Percentiles rank a stretch among this genome's conserved stretches.
Evolutionary conservation across 2,113 vertebrate genomes (phyloP).

Genomic region (Chauna torquata): DNA sequence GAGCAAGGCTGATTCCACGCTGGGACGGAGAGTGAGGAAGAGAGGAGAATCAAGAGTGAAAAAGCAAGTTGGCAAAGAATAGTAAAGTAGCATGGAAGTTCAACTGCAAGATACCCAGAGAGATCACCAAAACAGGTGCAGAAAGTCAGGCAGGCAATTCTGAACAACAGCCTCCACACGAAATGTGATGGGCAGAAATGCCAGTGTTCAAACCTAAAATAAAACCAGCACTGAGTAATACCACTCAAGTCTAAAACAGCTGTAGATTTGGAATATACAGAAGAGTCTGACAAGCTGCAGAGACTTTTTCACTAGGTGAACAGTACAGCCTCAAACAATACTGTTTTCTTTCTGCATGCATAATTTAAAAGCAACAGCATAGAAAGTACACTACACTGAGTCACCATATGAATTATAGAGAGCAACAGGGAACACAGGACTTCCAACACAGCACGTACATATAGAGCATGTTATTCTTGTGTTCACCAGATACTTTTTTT

Average conservation of each 20-base stretch:
- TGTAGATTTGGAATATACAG: not conserved
- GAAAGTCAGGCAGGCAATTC: not conserved
- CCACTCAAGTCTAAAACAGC: not conserved
- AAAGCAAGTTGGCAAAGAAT: not conserved
- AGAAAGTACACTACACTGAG: constrained; percentile 37
- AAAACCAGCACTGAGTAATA: not conserved
- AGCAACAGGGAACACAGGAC: not conserved
- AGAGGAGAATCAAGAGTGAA: not conserved
- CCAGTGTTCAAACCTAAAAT: not conserved
- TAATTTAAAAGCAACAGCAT: constrained; percentile 66
- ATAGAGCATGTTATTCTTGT: constrained; percentile 7
- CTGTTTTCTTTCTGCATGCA: constrained; percentile 38
- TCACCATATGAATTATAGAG: constrained; percentile 59
- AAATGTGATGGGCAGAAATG: not conserved
- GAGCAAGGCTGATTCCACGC: not conserved
- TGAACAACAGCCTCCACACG: not conserved
- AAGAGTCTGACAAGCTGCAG: not conserved
- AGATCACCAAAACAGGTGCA: not conserved
- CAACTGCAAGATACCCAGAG: not conserved
- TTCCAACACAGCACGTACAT: not conserved
- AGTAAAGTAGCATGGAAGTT: not conserved
- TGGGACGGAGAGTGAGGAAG: not conserved
- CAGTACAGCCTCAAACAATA: constrained; percentile 28
- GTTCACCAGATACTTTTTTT: not conserved
- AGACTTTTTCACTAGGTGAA: not conserved